Base-by-base conservation (phyloP, 2,888 invertebrate species). In the Agriopis aurantiaria region DNA sequence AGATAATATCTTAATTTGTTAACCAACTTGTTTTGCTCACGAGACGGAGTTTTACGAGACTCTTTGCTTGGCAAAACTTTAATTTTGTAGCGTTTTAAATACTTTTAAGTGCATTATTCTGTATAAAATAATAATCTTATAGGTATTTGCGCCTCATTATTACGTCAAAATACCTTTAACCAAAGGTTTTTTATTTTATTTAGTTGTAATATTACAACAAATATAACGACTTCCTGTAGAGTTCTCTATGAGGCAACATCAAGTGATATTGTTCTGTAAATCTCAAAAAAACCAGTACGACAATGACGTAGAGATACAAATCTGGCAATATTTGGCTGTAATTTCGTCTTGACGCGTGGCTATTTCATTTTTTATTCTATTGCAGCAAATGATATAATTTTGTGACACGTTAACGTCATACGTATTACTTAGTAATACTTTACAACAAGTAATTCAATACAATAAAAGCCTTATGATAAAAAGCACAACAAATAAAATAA, bases 1-100 rank as follows among this genome's bases (percentile, higher is more conserved):
- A 57, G 88, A 88, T 89, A 86, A 78, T 67, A 93, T 93, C 92
- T 92, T 91, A 90, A 91, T 92, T 89, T 88, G 85, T 83, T 79
- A 79, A 80, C 75, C 78, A 84, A 85, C 83, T 81, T 78, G 86
- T 78, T 81, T 80, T 81, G 84, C 79, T 82, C 81, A 78, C 84
- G 85, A 73, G 72, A 77, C 76, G 70, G 78, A 73, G 76, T 33
- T 79, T 46, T 46, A 78, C 79, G 80, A 58, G 45, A 51, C 55
- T 78, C 75, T 79, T 76, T 69, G 75, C 78, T 81, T 80, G 71
- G 75, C 77, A 70, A 75, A 79, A 72, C 58, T 40, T 75, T 75
- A 79, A 63, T 66, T 65, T 63, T 65, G 58, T 53, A 17, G 62
- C 57, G 40, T 58, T 78, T 75, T 72, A 76, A 69, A 23, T 64